Evolutionary conservation across 2,797 vertebrate species (phyloP).

Genomic region (Australoheros facetus): DNA sequence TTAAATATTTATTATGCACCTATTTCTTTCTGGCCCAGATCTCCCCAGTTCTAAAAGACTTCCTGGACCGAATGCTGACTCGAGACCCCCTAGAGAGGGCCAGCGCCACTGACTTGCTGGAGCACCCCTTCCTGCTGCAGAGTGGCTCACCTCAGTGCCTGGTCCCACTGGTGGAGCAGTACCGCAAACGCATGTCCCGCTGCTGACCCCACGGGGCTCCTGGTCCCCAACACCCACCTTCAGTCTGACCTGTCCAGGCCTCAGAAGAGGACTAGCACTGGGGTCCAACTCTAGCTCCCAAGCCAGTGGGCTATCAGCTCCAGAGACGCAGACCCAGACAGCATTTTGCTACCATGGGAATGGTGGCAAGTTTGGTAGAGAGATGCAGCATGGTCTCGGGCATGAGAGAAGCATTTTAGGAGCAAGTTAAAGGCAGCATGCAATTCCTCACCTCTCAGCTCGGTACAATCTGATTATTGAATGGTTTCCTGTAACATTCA

Average conservation of each 20-base stretch:
- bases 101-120: slow-evolving; percentile 92
- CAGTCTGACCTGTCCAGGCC: slow-evolving; percentile 51
- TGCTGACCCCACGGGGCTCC: slow-evolving; percentile 81
- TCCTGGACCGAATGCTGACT: slow-evolving; percentile 95
- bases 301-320: slow-evolving; percentile 42
- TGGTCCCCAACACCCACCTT: slow-evolving; percentile 25
- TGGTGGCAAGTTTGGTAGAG: slow-evolving; percentile 47
- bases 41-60: slow-evolving; percentile 94
- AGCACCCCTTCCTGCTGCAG: slow-evolving; percentile 97
- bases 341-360: slow-evolving; percentile 45
- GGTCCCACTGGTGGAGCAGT: slow-evolving; percentile 95
- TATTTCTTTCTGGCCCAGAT: slow-evolving; percentile 71
- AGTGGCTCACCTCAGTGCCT: slow-evolving; percentile 95
- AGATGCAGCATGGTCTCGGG: slow-evolving; percentile 64
- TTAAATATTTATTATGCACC: neutral
- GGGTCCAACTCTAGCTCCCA: slow-evolving; percentile 44
- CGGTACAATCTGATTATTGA: slow-evolving; percentile 38
- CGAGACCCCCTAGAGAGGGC: slow-evolving; percentile 92
- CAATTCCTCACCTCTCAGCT: slow-evolving; percentile 63
- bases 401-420: slow-evolving; percentile 79
- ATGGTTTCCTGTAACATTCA: slow-evolving; percentile 53
- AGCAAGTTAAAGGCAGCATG: slow-evolving; percentile 72
- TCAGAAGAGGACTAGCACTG: slow-evolving; percentile 24
- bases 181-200: slow-evolving; percentile 94
- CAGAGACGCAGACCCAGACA: slow-evolving; percentile 51